phyloP scores from a whole-genome alignment of 1,140 invertebrate genomes.

The Drosophila tani region DNA sequence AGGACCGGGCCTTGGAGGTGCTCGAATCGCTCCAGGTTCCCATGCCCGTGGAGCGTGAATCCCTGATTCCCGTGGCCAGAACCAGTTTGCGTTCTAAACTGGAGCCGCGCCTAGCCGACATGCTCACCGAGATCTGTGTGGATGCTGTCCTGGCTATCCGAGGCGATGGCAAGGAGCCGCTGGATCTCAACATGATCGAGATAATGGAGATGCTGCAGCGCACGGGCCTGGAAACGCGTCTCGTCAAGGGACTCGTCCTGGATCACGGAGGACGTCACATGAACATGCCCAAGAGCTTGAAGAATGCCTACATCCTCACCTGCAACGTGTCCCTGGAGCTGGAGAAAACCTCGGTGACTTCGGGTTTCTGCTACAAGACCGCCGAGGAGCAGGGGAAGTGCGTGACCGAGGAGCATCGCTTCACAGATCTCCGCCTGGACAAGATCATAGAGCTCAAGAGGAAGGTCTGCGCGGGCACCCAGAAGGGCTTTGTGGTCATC shows the following conservation, averaged over 20 bases:
- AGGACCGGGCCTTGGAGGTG: constrained; percentile 93
- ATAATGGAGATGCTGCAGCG: constrained; percentile 99
- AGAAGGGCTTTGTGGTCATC: constrained; percentile 98
- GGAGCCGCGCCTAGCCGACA: constrained; percentile 93
- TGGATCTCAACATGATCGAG: constrained; percentile 99
- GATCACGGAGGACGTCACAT: constrained; percentile 99
- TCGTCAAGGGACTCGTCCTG: constrained; percentile 95
- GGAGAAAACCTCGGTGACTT: constrained; percentile 99
- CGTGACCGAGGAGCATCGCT: constrained; percentile 96
- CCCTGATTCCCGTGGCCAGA: constrained; percentile 89
- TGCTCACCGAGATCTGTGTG: constrained; percentile 95
- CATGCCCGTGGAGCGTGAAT: constrained; percentile 90
- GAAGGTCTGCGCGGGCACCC: constrained; percentile 96
- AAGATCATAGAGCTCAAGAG: constrained; percentile 99
- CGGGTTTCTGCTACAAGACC: constrained; percentile 99
- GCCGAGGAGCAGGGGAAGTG: constrained; percentile 98
- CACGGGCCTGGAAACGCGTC: constrained; percentile 96
- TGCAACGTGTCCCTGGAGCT: constrained; percentile 99
- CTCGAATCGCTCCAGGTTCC: constrained; percentile 93
- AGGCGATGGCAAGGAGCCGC: constrained; percentile 87
- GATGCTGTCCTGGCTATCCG: constrained; percentile 95
- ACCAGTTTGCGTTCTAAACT: constrained; percentile 98
- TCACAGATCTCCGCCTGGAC: constrained; percentile 97
- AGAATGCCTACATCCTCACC: constrained; percentile 98
- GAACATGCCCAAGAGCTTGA: constrained; percentile 98